Evolutionary conservation across 1,140 invertebrate species (phyloP).

Genomic region (Scaptomyza montana): DNA sequence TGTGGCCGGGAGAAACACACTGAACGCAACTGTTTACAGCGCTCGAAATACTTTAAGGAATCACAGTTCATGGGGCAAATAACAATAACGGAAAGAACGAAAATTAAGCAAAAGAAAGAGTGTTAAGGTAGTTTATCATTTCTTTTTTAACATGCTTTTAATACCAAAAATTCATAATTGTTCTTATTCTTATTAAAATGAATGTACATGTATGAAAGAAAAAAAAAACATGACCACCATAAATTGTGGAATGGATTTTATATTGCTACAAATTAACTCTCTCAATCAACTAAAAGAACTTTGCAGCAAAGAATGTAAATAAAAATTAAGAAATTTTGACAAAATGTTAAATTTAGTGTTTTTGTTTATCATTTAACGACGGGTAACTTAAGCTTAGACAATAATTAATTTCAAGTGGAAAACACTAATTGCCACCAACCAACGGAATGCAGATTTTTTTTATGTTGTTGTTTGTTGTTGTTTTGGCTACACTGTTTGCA

Average conservation of each 20-base stretch:
- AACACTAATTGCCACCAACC: constrained; percentile 70
- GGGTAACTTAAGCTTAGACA: constrained; percentile 74
- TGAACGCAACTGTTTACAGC: constrained; percentile 41
- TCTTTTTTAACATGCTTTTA: constrained; percentile 32
- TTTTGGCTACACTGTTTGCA: constrained; percentile 38
- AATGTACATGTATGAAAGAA: constrained; percentile 42
- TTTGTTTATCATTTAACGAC: constrained; percentile 48
- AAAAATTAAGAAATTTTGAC: constrained; percentile 54
- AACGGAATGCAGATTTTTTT: constrained; percentile 61
- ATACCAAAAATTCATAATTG: constrained; percentile 67
- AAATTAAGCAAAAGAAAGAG: not conserved
- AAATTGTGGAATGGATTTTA: constrained; percentile 72
- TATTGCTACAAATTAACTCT: constrained; percentile 30
- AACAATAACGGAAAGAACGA: not conserved
- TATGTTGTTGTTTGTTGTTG: constrained; percentile 41
- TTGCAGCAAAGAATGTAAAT: constrained; percentile 42
- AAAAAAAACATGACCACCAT: constrained; percentile 62
- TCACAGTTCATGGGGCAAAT: constrained; percentile 47
- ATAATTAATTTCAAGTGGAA: constrained; percentile 81
- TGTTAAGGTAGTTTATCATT: constrained; percentile 4
- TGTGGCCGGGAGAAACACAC: constrained; percentile 46
- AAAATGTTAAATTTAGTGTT: constrained; percentile 24
- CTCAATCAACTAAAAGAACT: constrained; percentile 16
- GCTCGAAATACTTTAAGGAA: constrained; percentile 52
- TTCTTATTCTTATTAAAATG: constrained; percentile 70